Evolutionary conservation across 1,140 invertebrate species (phyloP).

Genomic region (Acarapis woodi): DNA sequence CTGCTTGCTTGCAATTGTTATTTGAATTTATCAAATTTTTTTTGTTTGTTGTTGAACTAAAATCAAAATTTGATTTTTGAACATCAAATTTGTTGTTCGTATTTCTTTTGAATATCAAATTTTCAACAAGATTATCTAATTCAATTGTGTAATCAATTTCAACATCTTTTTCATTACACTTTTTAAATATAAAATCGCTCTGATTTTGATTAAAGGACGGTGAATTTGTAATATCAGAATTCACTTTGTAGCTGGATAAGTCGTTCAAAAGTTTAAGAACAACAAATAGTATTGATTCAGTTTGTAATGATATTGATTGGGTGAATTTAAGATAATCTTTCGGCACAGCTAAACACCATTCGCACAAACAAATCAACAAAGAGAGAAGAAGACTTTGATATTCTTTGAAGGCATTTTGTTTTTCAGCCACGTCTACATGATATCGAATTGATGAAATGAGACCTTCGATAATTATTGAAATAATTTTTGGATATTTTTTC

Average conservation of each 20-base stretch:
- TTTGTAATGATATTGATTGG: not conserved
- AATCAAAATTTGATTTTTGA: too few relatives aligned
- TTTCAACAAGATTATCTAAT: not conserved
- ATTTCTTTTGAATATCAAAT: not conserved
- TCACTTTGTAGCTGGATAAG: not conserved
- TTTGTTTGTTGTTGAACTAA: too few relatives aligned
- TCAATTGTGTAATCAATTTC: not conserved
- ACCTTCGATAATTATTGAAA: conserved; percentile 38
- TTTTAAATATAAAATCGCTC: not conserved
- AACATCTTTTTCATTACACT: not conserved
- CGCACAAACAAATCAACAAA: conserved; percentile 57
- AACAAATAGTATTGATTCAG: not conserved
- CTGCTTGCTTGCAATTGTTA: not conserved
- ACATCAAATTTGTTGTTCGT: not conserved
- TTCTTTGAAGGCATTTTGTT: conserved; percentile 4
- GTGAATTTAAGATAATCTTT: conserved; percentile 20
- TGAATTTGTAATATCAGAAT: not conserved
- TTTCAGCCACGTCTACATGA: conserved; percentile 2
- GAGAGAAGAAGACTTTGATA: conserved; percentile 31
- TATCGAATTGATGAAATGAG: conserved; percentile 9
- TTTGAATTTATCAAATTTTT: too few relatives aligned
- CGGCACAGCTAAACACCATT: conserved; percentile 60
- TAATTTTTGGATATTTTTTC: conserved; percentile 40
- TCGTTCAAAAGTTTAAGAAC: not conserved
- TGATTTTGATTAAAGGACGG: not conserved